Evolutionary conservation across 92 coral and sea anemone species (phyloP), one percentile per base, ranked within the genome.

Genomic region (Phenganax stokvisi): DNA sequence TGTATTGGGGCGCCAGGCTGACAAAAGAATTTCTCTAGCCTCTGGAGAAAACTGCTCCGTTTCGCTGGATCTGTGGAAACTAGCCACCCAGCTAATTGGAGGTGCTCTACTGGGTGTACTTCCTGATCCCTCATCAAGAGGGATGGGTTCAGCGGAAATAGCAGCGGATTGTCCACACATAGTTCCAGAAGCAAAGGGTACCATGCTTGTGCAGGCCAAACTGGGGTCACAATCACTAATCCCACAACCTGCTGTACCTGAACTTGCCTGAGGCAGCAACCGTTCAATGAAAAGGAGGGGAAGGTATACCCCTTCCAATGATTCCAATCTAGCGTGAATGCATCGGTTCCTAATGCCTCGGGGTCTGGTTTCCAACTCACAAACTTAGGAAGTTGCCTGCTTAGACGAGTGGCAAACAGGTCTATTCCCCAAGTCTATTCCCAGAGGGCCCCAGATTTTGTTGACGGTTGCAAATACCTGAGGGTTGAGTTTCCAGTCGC

Each of bases 181-280:
- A 71, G 20, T 51, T 31, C 75, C 75, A 71, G 75, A 10, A 71
- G 52, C 51, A 71, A 20, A 17, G 81, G 81, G 68, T 76, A 76
- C 81, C 81, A 76, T 8, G 68, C 15, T 57, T 76, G 81, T 13
- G 81, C 68, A 27, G 81, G 67, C 81, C 81, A 76, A n/a, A 76
- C 68, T 57, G 81, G 66, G 6, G 81, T 12, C 25, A 76, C 69
- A 7, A 76, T 27, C 17, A 76, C 81, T 20, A 56, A 37, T 56
- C 56, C 51, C 27, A 11, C 67, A 0, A 57, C 66, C 52, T 28
- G 66, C 61, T 76, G 81, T 15, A 8, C 66, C 28, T 76, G 81
- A 11, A 76, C 67, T 28, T 56, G 81, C 68, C 68, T 17, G 66
- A 76, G 81, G 51, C 67, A 76, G 15, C 81, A 68, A 27, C 81